A percentile compares a stretch with the other conserved stretches of the same genome.
phyloP scores from a whole-genome alignment of 2,113 vertebrate species.

The Otolemur garnettii region DNA sequence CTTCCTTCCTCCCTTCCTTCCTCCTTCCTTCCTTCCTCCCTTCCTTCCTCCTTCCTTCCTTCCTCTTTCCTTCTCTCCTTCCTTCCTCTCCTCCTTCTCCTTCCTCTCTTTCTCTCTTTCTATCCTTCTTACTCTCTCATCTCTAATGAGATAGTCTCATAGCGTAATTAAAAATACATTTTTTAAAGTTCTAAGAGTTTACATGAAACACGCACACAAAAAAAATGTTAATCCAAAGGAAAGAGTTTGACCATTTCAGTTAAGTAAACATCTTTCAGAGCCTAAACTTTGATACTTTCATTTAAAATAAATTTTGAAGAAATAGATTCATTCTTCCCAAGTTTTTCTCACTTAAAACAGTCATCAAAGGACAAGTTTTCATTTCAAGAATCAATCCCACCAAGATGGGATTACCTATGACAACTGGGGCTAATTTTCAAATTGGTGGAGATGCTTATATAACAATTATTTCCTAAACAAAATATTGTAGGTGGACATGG shows the following conservation, averaged over 20 bases:
- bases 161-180: not conserved
- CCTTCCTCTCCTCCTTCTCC: no score
- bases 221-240: conserved; percentile 5
- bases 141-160: not conserved
- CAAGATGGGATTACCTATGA: not conserved
- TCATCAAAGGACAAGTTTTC: conserved; percentile 16
- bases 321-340: conserved; percentile 5
- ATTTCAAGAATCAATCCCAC: not conserved
- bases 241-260: not conserved
- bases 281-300: not conserved
- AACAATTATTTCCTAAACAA: not conserved
- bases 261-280: conserved; percentile 45
- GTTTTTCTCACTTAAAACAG: conserved; percentile 44
- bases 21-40: not conserved
- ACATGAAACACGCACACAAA: not conserved
- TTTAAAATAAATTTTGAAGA: conserved; percentile 35
- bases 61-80: no score
- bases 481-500: not conserved
- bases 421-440: conserved; percentile 28
- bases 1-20: not conserved
- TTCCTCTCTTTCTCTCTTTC: not conserved
- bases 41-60: not conserved
- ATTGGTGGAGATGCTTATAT: not conserved
- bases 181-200: not conserved
- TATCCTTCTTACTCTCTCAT: not conserved